Evolutionary conservation across 2,113 vertebrate genomes (phyloP).

Genomic region (Rhinolophus ferrumequinum): DNA sequence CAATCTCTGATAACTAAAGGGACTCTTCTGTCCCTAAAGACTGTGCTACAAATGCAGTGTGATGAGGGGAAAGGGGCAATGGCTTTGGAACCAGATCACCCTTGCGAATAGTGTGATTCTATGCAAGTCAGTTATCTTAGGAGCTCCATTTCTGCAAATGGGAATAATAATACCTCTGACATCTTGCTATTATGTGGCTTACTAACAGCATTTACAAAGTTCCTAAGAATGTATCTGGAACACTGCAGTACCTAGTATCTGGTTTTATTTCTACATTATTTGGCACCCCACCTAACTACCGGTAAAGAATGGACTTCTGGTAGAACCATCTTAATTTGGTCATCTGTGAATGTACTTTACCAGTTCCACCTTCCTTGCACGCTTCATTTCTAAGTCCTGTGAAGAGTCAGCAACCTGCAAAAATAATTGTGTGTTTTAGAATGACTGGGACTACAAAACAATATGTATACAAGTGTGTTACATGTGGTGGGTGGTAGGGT

Average conservation of each 20-base stretch:
- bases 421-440: conserved; percentile 53
- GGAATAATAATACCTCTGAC: not conserved
- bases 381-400: conserved; percentile 24
- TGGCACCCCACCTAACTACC: not conserved
- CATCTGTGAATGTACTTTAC: conserved; percentile 32
- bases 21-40: not conserved
- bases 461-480: conserved; percentile 37
- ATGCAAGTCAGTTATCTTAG: not conserved
- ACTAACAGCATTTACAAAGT: not conserved
- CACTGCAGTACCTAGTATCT: not conserved
- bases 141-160: not conserved
- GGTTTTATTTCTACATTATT: not conserved
- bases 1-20: not conserved
- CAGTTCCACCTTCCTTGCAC: not conserved
- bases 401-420: conserved; percentile 56
- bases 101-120: not conserved
- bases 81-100: not conserved
- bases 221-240: not conserved
- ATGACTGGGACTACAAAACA: conserved; percentile 52
- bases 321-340: not conserved
- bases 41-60: not conserved
- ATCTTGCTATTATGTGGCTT: not conserved
- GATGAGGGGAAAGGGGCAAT: not conserved
- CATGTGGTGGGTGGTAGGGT: conserved; percentile 27
- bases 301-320: not conserved